Evolutionary conservation across 1,140 invertebrate species (phyloP).

Genomic region (Hylyphantes graminicola): DNA sequence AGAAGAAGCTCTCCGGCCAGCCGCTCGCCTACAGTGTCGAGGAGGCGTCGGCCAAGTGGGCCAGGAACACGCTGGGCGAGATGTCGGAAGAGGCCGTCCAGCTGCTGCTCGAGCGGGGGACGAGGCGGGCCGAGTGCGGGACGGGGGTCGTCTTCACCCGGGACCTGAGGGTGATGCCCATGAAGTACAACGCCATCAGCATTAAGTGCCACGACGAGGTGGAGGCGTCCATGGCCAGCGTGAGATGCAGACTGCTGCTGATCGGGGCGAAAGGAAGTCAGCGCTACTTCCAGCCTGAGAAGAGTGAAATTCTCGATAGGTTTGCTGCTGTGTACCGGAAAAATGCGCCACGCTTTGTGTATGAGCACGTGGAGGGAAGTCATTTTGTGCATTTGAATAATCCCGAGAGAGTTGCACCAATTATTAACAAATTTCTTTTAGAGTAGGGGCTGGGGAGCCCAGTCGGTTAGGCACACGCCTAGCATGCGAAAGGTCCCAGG

Average conservation of each 20-base stretch:
- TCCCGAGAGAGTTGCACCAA: constrained; percentile 75
- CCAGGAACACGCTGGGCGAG: constrained; percentile 54
- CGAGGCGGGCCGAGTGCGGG: constrained; percentile 12
- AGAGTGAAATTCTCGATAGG: constrained; percentile 25
- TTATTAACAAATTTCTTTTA: constrained; percentile 66
- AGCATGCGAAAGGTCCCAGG: too few species aligned
- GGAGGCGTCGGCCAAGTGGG: constrained; percentile 62
- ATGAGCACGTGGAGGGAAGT: constrained; percentile 79
- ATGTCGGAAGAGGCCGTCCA: constrained; percentile 51
- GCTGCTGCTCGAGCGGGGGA: constrained; percentile 59
- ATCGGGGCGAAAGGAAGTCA: constrained; percentile 49
- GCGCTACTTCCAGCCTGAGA: neutral
- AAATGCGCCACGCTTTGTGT: constrained; percentile 71
- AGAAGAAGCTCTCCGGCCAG: constrained; percentile 17
- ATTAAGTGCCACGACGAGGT: constrained; percentile 33
- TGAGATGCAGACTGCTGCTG: constrained; percentile 60
- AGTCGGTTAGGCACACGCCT: too few species aligned
- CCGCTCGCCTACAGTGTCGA: constrained; percentile 53
- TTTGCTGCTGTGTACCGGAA: constrained; percentile 61
- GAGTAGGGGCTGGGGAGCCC: too few species aligned
- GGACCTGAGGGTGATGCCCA: constrained; percentile 51
- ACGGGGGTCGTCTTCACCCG: constrained; percentile 48
- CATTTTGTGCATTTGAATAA: constrained; percentile 87
- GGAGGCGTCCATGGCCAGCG: constrained; percentile 25
- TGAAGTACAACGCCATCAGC: constrained; percentile 14